Conservation (phyloP, 2,797 vertebrate species). For the Chelon auratus region DNA sequence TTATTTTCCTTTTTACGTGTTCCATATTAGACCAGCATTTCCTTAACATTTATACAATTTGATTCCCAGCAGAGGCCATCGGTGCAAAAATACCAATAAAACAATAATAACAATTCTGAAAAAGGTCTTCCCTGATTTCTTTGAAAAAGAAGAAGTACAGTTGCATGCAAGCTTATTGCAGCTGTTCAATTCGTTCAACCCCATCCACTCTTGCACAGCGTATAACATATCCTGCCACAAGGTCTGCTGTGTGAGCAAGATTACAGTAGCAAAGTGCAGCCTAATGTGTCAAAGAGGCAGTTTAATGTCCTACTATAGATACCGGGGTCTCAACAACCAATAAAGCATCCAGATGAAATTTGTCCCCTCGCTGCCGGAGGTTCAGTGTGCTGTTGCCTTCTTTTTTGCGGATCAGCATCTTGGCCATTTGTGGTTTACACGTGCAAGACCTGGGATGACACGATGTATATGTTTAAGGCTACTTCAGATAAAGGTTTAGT, state of each 20-base stretch:
- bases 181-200: slow-evolving; percentile 43
- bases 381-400: slow-evolving; percentile 45
- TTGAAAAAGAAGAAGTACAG: slow-evolving; percentile 3
- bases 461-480: slow-evolving; percentile 14
- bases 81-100: not conserved
- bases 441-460: slow-evolving; percentile 19
- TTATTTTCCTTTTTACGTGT: not conserved
- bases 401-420: slow-evolving; percentile 36
- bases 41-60: slow-evolving; percentile 8
- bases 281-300: slow-evolving; percentile 66
- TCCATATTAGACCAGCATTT: not conserved
- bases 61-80: not conserved
- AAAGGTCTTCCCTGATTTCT: not conserved
- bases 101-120: not conserved
- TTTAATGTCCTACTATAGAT: slow-evolving; percentile 72
- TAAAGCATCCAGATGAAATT: slow-evolving; percentile 76
- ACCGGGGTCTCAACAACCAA: slow-evolving; percentile 60
- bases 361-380: slow-evolving; percentile 53
- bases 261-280: slow-evolving; percentile 67
- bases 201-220: slow-evolving; percentile 35
- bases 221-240: slow-evolving; percentile 45
- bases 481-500: slow-evolving; percentile 15
- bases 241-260: slow-evolving; percentile 64
- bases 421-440: slow-evolving; percentile 45
- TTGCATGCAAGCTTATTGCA: slow-evolving; percentile 22